Evolutionary conservation across 2,888 invertebrate species (phyloP).

Genomic region (Dryobota labecula): DNA sequence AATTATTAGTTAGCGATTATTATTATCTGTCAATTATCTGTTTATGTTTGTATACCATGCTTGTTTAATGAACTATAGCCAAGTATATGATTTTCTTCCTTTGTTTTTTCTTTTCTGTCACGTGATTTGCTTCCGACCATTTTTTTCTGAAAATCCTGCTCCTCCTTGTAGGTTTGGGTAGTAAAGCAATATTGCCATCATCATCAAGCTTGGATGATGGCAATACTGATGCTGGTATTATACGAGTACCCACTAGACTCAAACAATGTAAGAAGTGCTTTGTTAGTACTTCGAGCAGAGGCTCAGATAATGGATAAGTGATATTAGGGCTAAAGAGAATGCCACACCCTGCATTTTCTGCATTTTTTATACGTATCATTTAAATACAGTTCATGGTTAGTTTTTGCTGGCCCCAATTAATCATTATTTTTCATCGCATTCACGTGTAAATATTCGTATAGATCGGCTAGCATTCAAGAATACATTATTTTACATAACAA

Average conservation of each 20-base stretch:
- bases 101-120: too few species aligned
- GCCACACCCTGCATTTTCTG: background rate
- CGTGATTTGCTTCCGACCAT: rapidly evolving
- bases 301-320: background rate
- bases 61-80: background rate
- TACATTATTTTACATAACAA: constrained; percentile 28
- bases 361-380: background rate
- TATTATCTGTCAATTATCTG: background rate
- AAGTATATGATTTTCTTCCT: background rate
- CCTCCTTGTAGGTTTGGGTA: background rate
- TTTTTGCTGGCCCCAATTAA: background rate
- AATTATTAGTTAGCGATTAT: constrained; percentile 9
- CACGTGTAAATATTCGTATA: background rate
- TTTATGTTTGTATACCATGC: background rate
- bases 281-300: background rate
- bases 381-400: background rate
- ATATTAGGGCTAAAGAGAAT: background rate
- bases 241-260: too few species aligned
- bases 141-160: background rate
- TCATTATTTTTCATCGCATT: constrained; percentile 5
- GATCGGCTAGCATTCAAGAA: constrained; percentile 27
- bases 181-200: background rate
- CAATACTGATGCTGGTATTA: background rate
- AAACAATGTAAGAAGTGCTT: background rate
- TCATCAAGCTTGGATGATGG: background rate